Evolutionary conservation across 2,888 invertebrate species (phyloP).

Genomic region (Oxyteleia sp.): DNA sequence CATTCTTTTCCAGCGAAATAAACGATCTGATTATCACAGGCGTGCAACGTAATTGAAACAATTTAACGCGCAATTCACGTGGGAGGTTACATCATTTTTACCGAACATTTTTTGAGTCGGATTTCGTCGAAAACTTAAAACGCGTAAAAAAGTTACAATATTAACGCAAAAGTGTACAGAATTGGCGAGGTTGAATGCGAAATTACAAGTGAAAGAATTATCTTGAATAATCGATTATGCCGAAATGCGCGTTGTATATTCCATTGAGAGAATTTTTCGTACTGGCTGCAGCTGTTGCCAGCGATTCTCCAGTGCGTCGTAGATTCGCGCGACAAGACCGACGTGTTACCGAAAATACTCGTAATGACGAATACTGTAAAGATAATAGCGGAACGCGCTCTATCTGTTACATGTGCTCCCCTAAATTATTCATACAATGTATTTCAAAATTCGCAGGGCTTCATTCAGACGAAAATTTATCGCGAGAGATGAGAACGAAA

Average conservation of each 20-base stretch:
- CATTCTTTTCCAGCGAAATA: conserved; percentile 25
- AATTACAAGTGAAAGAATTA: conserved; percentile 65
- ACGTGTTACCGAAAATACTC: conserved; percentile 44
- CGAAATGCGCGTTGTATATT: conserved; percentile 53
- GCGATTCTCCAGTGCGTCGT: conserved; percentile 64
- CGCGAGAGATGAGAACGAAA: conserved; percentile 4
- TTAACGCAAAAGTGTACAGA: conserved; percentile 45
- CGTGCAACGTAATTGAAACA: conserved; percentile 6
- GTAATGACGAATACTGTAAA: conserved; percentile 59
- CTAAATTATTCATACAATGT: conserved; percentile 52
- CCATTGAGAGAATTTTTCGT: conserved; percentile 68
- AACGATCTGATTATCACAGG: conserved; percentile 24
- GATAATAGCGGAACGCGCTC: conserved; percentile 35
- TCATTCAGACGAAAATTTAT: conserved; percentile 18
- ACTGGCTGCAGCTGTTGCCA: conserved; percentile 64
- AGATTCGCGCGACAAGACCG: conserved; percentile 59
- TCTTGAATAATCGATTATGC: conserved; percentile 66
- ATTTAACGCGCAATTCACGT: not conserved
- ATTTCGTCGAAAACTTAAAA: not conserved
- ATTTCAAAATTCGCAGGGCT: conserved; percentile 41
- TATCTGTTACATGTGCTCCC: conserved; percentile 32
- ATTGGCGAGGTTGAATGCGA: conserved; percentile 37
- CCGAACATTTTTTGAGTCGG: conserved; percentile 4
- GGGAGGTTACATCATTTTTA: conserved; percentile 9
- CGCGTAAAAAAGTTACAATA: conserved; percentile 41